These are phyloP conservation scores for Marronus borbonicus DNA, from an alignment of 2,888 invertebrate genomes.

Conservation along the genomic window DNA sequence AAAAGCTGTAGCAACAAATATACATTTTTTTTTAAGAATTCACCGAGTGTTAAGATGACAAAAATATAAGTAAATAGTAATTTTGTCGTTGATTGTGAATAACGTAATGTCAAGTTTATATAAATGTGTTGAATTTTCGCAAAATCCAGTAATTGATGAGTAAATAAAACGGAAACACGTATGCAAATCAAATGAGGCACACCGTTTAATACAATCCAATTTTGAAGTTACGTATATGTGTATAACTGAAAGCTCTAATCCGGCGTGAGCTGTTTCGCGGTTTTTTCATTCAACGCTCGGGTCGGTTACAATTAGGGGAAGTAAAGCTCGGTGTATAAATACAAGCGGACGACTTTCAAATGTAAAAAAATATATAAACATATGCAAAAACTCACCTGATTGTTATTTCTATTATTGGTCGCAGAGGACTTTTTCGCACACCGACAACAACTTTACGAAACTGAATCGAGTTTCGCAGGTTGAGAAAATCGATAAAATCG, in stretches of 20 bases:
- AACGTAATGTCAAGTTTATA: too few species aligned
- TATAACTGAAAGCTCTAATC: slow-evolving; percentile 15
- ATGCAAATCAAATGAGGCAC: too few species aligned
- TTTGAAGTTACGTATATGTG: not conserved
- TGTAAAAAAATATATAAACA: not conserved
- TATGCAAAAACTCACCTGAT: slow-evolving; percentile 29
- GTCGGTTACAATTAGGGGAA: not conserved
- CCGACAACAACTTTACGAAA: slow-evolving; percentile 42
- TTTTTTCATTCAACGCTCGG: slow-evolving; percentile 6
- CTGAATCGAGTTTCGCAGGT: slow-evolving; percentile 41
- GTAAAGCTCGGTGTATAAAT: not conserved
- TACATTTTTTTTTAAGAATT: too few species aligned
- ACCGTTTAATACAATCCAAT: too few species aligned
- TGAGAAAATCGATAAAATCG: slow-evolving; percentile 82
- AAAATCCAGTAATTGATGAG: too few species aligned
- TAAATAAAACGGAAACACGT: too few species aligned
- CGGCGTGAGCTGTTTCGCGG: not conserved
- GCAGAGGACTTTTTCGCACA: slow-evolving; percentile 33
- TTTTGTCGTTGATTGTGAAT: too few species aligned
- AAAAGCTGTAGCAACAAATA: too few species aligned
- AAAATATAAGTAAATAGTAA: too few species aligned
- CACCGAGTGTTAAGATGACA: too few species aligned
- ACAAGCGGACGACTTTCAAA: slow-evolving; percentile 7
- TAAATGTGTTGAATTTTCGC: too few species aligned
- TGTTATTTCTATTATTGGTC: slow-evolving; percentile 3